Base-by-base conservation (phyloP, 2,113 vertebrate species). In the Apaloderma vittatum region DNA sequence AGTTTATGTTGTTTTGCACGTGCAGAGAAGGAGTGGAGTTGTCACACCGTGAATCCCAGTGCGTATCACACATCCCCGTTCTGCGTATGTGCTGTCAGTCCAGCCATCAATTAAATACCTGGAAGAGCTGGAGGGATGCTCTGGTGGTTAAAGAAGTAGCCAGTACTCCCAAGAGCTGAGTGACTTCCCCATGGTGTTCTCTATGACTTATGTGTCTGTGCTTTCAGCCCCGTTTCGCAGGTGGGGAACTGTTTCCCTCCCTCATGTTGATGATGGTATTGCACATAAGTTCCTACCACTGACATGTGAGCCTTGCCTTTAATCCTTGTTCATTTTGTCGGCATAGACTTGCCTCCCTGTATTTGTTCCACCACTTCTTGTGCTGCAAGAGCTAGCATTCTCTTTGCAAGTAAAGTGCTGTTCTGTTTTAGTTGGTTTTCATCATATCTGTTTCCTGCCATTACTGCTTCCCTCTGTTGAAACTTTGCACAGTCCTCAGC, bases 51-150 rank as follows among this genome's bases (percentile, higher is more conserved):
- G 29, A 5, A 9, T 54, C 45, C 34, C 32, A 4, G 68, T 6
- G 32, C 4, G 0, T 32, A 2, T 18, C 5, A 1, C 32, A 17
- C 15, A 3, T 0, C 16, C 12, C 30, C 0, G 2, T 5, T 7
- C 24, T 2, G 21, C 19, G 54, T 37, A 3, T 4, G 15, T 21
- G 30, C 43, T 32, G 30, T 34, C 29, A 4, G 51, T 26, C n/a
- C 54, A 20, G 40, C 24, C 30, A 3, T 22, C 9, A 1, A 11
- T 29, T 34, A 13, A 14, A 24, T 22, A 11, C 57, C 20, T 15
- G 57, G 75, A 23, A 17, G 59, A 71, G 11, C 1, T 63, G 51
- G 15, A 78, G 57, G 49, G 49, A 29, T 59, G 37, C 21, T 54
- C 16, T 14, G 24, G 11, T 46, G 26, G 6, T 14, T 62, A 11